These are phyloP conservation scores for Meliscaeva auricollis DNA, from an alignment of 2,888 invertebrate species.

Conservation along the genomic window DNA sequence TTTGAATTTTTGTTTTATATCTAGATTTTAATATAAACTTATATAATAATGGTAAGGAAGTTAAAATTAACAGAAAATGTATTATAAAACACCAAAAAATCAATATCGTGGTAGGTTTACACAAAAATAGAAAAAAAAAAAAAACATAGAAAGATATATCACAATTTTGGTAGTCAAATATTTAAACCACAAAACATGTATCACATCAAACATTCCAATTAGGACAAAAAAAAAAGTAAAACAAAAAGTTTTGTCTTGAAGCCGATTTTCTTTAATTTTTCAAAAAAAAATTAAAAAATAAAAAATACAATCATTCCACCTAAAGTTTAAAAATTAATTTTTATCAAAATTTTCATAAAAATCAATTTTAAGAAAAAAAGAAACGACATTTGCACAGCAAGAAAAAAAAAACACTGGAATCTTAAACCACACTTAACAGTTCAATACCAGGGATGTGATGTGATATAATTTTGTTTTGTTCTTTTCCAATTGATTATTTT, in stretches of 20 bases:
- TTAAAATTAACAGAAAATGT: too few relatives aligned
- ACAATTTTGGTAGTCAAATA: conserved; percentile 28
- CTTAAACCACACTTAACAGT: conserved; percentile 61
- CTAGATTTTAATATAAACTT: too few relatives aligned
- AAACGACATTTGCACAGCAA: conserved; percentile 69
- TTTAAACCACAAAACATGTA: conserved; percentile 50
- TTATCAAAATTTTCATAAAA: conserved; percentile 35
- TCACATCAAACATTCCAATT: conserved; percentile 55
- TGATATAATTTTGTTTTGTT: conserved; percentile 19
- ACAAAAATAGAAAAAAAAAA: conserved; percentile 22
- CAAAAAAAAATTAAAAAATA: not conserved
- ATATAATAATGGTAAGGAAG: too few relatives aligned
- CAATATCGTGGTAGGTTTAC: too few relatives aligned
- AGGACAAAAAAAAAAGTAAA: conserved; percentile 13
- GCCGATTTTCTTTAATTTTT: conserved; percentile 30
- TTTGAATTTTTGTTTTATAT: too few relatives aligned
- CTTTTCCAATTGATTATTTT: conserved; percentile 4
- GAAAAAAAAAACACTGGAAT: conserved; percentile 68
- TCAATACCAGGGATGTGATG: conserved; percentile 68
- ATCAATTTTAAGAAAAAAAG: conserved; percentile 20
- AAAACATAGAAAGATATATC: conserved; percentile 9
- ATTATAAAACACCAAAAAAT: too few relatives aligned
- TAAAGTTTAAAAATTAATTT: conserved; percentile 27
- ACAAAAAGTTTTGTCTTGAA: conserved; percentile 4
- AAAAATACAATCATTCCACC: conserved; percentile 29